Percentiles rank a stretch among this genome's conserved stretches.
Evolutionary conservation across 2,797 vertebrate genomes (phyloP).

Genomic region (Phylloscopus collybita): DNA sequence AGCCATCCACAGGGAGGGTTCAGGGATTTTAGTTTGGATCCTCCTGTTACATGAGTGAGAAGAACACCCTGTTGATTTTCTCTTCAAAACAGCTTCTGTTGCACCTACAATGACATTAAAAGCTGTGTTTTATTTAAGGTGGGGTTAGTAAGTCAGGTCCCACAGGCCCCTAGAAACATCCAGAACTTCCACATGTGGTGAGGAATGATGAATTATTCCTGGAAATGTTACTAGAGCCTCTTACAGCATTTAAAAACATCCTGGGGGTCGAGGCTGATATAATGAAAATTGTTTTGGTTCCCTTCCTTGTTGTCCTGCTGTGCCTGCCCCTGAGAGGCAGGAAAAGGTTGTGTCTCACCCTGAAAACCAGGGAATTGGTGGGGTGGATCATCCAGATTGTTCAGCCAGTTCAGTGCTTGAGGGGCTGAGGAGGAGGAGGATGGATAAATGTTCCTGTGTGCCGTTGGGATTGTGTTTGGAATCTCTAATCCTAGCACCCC

Average conservation of each 20-base stretch:
- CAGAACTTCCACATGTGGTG: background rate
- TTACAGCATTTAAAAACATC: background rate
- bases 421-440: background rate
- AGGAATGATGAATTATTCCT: background rate
- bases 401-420: accelerated
- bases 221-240: background rate
- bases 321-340: background rate
- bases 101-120: accelerated
- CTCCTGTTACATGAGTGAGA: background rate
- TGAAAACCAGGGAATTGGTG: background rate
- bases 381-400: background rate
- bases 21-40: background rate
- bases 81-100: background rate
- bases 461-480: background rate
- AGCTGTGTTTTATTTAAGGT: background rate
- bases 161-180: accelerated
- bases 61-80: background rate
- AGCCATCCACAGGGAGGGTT: background rate
- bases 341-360: background rate
- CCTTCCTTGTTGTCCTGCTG: background rate
- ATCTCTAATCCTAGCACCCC: background rate
- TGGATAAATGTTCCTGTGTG: background rate
- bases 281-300: background rate
- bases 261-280: accelerated
- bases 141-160: background rate